Evolutionary conservation across 23 tunicate species (phyloP).

Genomic region (Aplidium turbinatum): DNA sequence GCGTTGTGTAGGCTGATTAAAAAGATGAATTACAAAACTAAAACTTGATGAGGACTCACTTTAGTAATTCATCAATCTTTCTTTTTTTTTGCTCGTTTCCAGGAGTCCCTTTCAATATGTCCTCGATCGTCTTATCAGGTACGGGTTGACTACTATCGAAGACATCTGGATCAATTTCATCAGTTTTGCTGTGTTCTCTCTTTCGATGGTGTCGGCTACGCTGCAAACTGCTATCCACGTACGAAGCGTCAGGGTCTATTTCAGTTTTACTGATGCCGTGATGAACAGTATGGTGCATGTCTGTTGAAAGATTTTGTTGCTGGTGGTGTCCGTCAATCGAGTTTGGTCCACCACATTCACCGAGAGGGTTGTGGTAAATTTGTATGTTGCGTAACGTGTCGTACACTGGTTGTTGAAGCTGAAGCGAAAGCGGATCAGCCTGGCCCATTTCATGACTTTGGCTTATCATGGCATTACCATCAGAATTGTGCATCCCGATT

Average conservation of each 20-base stretch:
- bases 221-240: background rate
- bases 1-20: background rate
- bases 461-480: slow-evolving; percentile 11
- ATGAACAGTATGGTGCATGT: slow-evolving; percentile 2
- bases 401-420: slow-evolving; percentile 31
- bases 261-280: slow-evolving; percentile 33
- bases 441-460: slow-evolving; percentile 40
- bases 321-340: slow-evolving; percentile 25
- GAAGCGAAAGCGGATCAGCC: slow-evolving; percentile 31
- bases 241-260: slow-evolving; percentile 7
- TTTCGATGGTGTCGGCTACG: slow-evolving; percentile 2
- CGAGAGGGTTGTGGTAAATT: slow-evolving; percentile 28
- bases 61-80: slow-evolving; percentile 54
- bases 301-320: background rate
- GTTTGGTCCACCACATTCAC: slow-evolving; percentile 8
- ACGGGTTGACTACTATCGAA: slow-evolving; percentile 36
- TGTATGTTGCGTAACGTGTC: slow-evolving; percentile 29
- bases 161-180: slow-evolving; percentile 38
- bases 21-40: background rate
- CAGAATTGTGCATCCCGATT: background rate
- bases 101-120: slow-evolving; percentile 71
- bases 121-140: slow-evolving; percentile 73
- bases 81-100: slow-evolving; percentile 67
- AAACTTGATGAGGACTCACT: slow-evolving; percentile 25
- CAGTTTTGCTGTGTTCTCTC: slow-evolving; percentile 30